These are phyloP conservation scores for Drosophila tropicalis DNA, from an alignment of 1,140 invertebrate species.

Conservation along the genomic window DNA sequence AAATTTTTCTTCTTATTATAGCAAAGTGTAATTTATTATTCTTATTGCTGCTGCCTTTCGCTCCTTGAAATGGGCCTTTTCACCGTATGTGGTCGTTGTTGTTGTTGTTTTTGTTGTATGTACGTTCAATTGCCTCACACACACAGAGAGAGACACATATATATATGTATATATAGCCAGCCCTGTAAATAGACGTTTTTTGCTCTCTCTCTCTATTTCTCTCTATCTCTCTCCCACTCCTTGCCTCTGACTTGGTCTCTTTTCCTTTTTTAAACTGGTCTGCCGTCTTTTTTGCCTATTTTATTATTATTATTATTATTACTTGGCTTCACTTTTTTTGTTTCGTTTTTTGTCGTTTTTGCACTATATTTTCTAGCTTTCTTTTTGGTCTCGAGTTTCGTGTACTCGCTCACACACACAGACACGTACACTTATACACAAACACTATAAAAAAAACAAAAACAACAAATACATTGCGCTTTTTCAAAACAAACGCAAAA, in stretches of 20 bases:
- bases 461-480: slow-evolving; percentile 40
- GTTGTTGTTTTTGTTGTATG: slow-evolving; percentile 56
- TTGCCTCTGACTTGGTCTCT: slow-evolving; percentile 55
- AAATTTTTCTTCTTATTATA: slow-evolving; percentile 82
- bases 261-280: slow-evolving; percentile 27
- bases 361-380: slow-evolving; percentile 76
- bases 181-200: slow-evolving; percentile 75
- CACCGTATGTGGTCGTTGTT: slow-evolving; percentile 75
- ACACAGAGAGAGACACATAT: slow-evolving; percentile 32
- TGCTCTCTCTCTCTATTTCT: slow-evolving; percentile 7
- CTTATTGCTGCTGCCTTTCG: slow-evolving; percentile 73
- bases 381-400: slow-evolving; percentile 59
- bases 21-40: slow-evolving; percentile 82
- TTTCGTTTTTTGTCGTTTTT: slow-evolving; percentile 31
- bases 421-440: slow-evolving; percentile 35
- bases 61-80: slow-evolving; percentile 77
- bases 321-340: slow-evolving; percentile 35
- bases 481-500: slow-evolving; percentile 79
- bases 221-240: neutral
- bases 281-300: slow-evolving; percentile 67
- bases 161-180: slow-evolving; percentile 42
- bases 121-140: slow-evolving; percentile 61
- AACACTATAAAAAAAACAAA: slow-evolving; percentile 33
- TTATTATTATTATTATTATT: slow-evolving; percentile 71
- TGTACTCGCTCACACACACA: slow-evolving; percentile 41